Evolutionary conservation across 2,888 invertebrate genomes (phyloP).

Genomic region (Xylocampa areola): DNA sequence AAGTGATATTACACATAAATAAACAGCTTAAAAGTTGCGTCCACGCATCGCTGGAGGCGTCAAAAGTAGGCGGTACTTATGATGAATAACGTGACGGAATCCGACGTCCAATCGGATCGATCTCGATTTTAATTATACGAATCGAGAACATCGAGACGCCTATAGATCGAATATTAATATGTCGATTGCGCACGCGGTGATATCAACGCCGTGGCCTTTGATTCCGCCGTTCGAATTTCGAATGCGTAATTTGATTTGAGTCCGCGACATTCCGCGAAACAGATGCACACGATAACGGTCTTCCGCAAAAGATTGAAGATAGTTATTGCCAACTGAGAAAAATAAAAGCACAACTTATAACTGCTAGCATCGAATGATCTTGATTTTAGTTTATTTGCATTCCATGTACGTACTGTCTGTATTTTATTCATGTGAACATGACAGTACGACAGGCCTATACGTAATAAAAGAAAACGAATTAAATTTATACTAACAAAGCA

Average conservation of each 20-base stretch:
- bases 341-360: slow-evolving; percentile 68
- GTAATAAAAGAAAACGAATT: slow-evolving; percentile 60
- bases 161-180: slow-evolving; percentile 88
- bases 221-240: slow-evolving; percentile 83
- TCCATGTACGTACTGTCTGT: slow-evolving; percentile 52
- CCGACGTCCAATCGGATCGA: slow-evolving; percentile 85
- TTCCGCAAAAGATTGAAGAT: slow-evolving; percentile 77
- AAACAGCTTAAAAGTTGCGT: slow-evolving; percentile 82
- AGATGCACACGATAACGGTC: slow-evolving; percentile 72
- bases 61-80: slow-evolving; percentile 87
- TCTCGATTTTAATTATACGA: slow-evolving; percentile 89
- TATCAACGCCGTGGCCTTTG: slow-evolving; percentile 78
- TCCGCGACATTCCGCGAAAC: slow-evolving; percentile 79
- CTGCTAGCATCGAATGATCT: slow-evolving; percentile 65
- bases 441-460: slow-evolving; percentile 32
- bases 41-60: slow-evolving; percentile 87
- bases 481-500: slow-evolving; percentile 70
- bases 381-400: slow-evolving; percentile 71
- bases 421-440: slow-evolving; percentile 51
- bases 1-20: slow-evolving; percentile 77
- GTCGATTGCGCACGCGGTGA: slow-evolving; percentile 83
- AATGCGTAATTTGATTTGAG: slow-evolving; percentile 86
- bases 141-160: slow-evolving; percentile 85
- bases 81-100: slow-evolving; percentile 88
- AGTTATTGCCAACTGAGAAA: slow-evolving; percentile 63